Percentiles rank a stretch among this genome's conserved stretches.
phyloP scores from a whole-genome alignment of 2,113 vertebrate species.

The Thalassoma bifasciatum region DNA sequence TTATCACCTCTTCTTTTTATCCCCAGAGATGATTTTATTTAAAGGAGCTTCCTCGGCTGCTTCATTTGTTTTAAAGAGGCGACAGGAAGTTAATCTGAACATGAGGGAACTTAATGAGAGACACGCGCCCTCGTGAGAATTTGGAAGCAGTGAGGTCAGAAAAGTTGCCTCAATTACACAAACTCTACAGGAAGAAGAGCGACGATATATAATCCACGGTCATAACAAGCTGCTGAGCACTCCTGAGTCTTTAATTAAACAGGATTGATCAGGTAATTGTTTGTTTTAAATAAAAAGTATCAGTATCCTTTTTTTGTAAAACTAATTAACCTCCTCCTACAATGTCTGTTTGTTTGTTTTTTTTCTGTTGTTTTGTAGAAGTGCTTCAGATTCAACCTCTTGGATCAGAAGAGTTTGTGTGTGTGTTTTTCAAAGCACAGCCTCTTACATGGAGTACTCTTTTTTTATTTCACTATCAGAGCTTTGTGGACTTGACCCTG shows the following conservation, averaged over 20 bases:
- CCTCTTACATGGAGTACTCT: constrained; percentile 17
- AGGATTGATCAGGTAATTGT: constrained; percentile 48
- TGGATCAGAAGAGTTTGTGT: constrained; percentile 20
- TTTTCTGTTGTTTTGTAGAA: constrained; percentile 29
- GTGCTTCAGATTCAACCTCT: constrained; percentile 48
- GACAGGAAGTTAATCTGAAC: too few species aligned
- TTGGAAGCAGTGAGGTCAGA: constrained; percentile 24
- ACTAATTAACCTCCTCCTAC: constrained; percentile 60
- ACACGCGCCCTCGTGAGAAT: too few species aligned
- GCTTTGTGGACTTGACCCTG: background rate
- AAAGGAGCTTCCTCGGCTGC: too few species aligned
- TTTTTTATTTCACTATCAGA: background rate
- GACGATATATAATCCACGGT: constrained; percentile 14
- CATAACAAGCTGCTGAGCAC: constrained; percentile 27
- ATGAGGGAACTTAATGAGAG: too few species aligned
- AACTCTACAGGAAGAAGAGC: constrained; percentile 13
- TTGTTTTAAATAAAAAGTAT: constrained; percentile 47
- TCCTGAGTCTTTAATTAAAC: constrained; percentile 45
- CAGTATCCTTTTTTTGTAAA: constrained; percentile 8
- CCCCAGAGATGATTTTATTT: too few species aligned
- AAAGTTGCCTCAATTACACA: background rate
- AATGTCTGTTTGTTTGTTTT: constrained; percentile 23
- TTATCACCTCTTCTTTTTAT: too few species aligned
- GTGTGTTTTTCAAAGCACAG: background rate
- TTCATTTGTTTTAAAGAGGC: too few species aligned